Conservation (phyloP, 2,797 vertebrate genomes). For the Lagodon rhomboides region DNA sequence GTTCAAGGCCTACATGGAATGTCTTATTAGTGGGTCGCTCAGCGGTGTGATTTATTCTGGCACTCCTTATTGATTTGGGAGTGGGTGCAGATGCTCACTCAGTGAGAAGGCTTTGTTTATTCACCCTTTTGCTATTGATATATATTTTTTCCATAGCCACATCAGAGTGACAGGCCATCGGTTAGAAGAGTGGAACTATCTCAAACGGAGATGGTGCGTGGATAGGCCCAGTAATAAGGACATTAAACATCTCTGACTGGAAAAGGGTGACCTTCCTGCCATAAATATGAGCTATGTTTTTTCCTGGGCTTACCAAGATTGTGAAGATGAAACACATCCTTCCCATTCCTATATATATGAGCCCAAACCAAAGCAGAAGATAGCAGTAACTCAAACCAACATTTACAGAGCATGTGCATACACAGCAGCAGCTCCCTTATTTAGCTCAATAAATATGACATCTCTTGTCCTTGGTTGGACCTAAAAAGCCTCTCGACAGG, state of each 20-base stretch:
- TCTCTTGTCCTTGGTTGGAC: constrained; percentile 31
- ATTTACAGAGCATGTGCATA: constrained; percentile 29
- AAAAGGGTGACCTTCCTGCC: constrained; percentile 61
- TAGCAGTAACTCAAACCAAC: neutral
- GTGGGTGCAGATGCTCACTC: constrained; percentile 22
- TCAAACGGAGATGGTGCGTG: constrained; percentile 43
- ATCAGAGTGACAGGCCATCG: constrained; percentile 58
- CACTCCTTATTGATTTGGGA: constrained; percentile 53
- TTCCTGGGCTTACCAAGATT: constrained; percentile 24
- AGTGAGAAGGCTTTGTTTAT: constrained; percentile 46
- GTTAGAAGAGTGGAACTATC: constrained; percentile 57
- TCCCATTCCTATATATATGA: constrained; percentile 9
- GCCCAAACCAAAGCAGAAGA: constrained; percentile 4
- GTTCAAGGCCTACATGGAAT: constrained; percentile 29
- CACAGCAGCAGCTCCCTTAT: constrained; percentile 7
- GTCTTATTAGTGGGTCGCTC: constrained; percentile 36
- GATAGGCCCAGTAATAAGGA: constrained; percentile 64
- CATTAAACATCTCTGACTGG: constrained; percentile 69
- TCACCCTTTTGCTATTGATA: constrained; percentile 42
- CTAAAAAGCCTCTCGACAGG: neutral
- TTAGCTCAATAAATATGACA: constrained; percentile 29
- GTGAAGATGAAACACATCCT: constrained; percentile 41
- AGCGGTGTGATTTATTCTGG: constrained; percentile 36
- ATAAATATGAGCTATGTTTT: constrained; percentile 54
- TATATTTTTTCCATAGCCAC: constrained; percentile 39